These are phyloP conservation scores for Novumbra hubbsi DNA, from an alignment of 2,797 vertebrate species.

Conservation along the genomic window DNA sequence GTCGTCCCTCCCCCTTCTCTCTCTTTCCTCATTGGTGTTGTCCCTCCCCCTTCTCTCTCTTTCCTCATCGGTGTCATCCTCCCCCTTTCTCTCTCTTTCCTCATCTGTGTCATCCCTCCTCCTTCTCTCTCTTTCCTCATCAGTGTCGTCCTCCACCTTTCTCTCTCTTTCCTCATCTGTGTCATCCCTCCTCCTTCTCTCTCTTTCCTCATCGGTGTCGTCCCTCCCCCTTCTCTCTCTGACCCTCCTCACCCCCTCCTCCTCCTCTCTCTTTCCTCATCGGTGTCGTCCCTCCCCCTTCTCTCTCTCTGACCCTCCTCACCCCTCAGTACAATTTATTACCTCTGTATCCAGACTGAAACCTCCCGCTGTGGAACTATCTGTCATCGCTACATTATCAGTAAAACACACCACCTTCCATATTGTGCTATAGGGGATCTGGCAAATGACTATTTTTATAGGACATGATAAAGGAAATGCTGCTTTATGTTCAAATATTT, in stretches of 20 bases:
- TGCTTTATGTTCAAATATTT: slow-evolving; percentile 86
- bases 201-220: too few relatives aligned
- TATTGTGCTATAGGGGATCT: slow-evolving; percentile 84
- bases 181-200: slow-evolving; percentile 47
- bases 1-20: slow-evolving; percentile 48
- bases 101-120: slow-evolving; percentile 47
- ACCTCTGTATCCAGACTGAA: slow-evolving; percentile 80
- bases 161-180: slow-evolving; percentile 3
- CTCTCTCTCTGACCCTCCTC: slow-evolving; percentile 61
- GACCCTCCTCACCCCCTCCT: slow-evolving; percentile 28
- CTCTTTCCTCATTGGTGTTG: too few relatives aligned
- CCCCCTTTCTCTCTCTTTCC: slow-evolving; percentile 21
- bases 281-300: slow-evolving; percentile 46
- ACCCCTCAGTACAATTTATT: slow-evolving; percentile 78
- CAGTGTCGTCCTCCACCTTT: slow-evolving; percentile 46
- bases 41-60: slow-evolving; percentile 47
- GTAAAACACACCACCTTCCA: slow-evolving; percentile 84
- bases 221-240: slow-evolving; percentile 47
- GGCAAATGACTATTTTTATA: slow-evolving; percentile 92
- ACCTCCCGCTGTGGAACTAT: slow-evolving; percentile 84
- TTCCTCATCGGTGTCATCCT: slow-evolving; percentile 61
- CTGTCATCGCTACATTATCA: slow-evolving; percentile 91
- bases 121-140: slow-evolving; percentile 49
- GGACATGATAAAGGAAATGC: slow-evolving; percentile 89
- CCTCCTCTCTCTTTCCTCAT: slow-evolving; percentile 15